Evolutionary conservation across 1,140 invertebrate genomes (phyloP), one percentile per base, ranked within the genome.

Genomic region (Brachionus rotundiformis): DNA sequence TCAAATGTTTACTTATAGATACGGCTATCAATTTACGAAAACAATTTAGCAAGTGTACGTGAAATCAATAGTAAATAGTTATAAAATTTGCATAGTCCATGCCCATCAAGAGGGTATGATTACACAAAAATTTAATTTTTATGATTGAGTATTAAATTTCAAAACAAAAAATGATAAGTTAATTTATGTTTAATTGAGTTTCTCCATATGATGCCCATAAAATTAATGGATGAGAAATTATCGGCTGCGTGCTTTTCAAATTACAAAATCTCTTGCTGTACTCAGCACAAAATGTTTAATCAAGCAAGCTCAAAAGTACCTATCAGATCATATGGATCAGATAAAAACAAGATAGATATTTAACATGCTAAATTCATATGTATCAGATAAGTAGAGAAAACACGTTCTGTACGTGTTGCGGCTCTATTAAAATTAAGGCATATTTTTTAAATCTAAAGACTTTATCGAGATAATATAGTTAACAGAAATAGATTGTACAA

Each of bases 301-400:
- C 6, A 41, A 2, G n/a, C n/a, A 11, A 1, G n/a, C 39, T 41
- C 39, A 41, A 19, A 23, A 54, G 8, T 16, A 29, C 63, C 36
- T 68, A 36, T 36, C 16, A 68, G 63, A 68, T 68, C 63, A 39
- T 68, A 16, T 68, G 36, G 63, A 33, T 68, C 63, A 68, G 63
- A 68, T 68, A 68, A 68, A 39, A 36, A 68, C 19, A 68, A 36
- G 59, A 23, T 25, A 63, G 7, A 63, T 29, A 63, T 11, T 29
- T 63, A 33, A 5, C 29, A 63, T 29, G 8, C 10, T 31, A 63
- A 29, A 63, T 29, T 29, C 63, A 68, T 68, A 68, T 36, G 33
- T 36, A 68, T 68, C 63, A 68, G 63, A 68, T 68, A 68, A 68
- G 19, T 36, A 11, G 16, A 33, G 31, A 39, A 19, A 36, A 68